phyloP scores from a whole-genome alignment of 2,113 vertebrate genomes.

The Morone saxatilis region DNA sequence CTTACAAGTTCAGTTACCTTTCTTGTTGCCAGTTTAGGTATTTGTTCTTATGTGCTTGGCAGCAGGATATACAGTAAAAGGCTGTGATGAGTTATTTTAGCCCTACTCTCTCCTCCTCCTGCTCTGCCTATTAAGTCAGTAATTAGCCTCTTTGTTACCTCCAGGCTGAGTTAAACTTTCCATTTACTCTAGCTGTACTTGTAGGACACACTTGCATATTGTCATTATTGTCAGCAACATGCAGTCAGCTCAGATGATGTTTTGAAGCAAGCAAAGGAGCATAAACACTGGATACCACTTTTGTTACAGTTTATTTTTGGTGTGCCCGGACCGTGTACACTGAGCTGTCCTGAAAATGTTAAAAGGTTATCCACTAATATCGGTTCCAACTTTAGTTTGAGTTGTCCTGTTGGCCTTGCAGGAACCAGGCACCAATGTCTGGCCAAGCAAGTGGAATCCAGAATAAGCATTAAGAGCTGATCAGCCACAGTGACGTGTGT shows the following conservation, averaged over 20 bases:
- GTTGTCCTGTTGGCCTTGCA: slow-evolving; percentile 15
- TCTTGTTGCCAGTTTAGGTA: slow-evolving; percentile 19
- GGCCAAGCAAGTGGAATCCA: slow-evolving; percentile 50
- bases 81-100: slow-evolving; percentile 50
- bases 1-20: slow-evolving; percentile 23
- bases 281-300: not conserved
- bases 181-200: slow-evolving; percentile 22
- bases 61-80: slow-evolving; percentile 31
- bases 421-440: slow-evolving; percentile 17
- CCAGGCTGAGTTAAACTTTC: slow-evolving; percentile 1
- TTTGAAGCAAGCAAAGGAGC: not conserved
- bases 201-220: not conserved
- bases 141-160: slow-evolving; percentile 36
- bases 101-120: slow-evolving; percentile 36
- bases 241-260: not conserved
- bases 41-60: slow-evolving; percentile 12
- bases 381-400: not conserved
- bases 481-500: slow-evolving; percentile 68
- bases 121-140: slow-evolving; percentile 27
- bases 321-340: not conserved
- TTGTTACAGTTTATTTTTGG: not conserved
- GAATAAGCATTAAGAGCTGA: slow-evolving; percentile 75
- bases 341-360: not conserved
- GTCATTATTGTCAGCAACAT: not conserved
- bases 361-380: not conserved